Evolutionary conservation across 2,797 vertebrate genomes (phyloP), one percentile per base, ranked within the genome.

Genomic region (Setipinna tenuifilis): DNA sequence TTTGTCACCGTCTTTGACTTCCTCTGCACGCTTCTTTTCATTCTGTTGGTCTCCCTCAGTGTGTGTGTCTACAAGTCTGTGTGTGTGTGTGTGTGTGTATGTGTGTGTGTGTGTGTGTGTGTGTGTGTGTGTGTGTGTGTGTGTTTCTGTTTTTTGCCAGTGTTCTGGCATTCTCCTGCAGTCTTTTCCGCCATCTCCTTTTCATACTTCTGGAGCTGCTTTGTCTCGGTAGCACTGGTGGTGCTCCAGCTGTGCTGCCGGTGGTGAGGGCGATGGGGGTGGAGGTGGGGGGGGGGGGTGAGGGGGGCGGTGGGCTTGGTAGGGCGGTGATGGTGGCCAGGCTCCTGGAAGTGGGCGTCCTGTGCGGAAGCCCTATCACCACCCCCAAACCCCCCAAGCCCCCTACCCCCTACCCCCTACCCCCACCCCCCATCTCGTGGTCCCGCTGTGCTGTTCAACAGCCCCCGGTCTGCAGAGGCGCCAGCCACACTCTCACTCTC

Each of bases 401-500:
- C 50, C 3, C 46, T 48, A 48, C 46, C 46, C 46, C 46, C 46
- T 48, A 48, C 46, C 46, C 3, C 46, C 46, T 10, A 17, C 57
- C 57, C 5, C 17, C 58, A 19, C 58, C 58, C 58, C 17, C 58
- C 71, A 28, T 31, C 71, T 78, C 50, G 71, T 10, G 71, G 71
- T 41, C 35, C 19, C 7, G 17, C 71, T 44, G 71, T 19, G 35
- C 68, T 75, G 71, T 78, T 78, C 71, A 78, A 21, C 71, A 78
- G 71, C 71, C 71, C 71, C 71, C 35, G 35, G 31, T 78, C 71
- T 78, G 71, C 71, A 21, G 71, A 78, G 71, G 71, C 35, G 71
- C 35, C 71, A 25, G 71, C 71, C 71, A 16, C 2, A 19, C 35
- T 71, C 65, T 5, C 31, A 14, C 28, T 71, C 31, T 71, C 65